Conservation (phyloP, 2,797 vertebrate species). For the Eupleurogrammus muticus region DNA sequence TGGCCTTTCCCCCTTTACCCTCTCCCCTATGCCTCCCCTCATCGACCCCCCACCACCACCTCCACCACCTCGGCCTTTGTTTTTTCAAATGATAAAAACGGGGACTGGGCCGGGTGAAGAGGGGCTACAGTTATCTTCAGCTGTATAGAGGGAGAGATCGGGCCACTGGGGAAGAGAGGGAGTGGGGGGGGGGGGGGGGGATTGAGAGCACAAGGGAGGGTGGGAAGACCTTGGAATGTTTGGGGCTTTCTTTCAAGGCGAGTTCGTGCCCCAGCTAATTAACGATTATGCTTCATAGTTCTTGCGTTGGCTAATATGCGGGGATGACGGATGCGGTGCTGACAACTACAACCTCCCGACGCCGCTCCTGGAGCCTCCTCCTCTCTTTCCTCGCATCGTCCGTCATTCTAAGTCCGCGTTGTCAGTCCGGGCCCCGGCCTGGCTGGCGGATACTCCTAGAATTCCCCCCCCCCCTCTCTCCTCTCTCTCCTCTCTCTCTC, state of each 20-base stretch:
- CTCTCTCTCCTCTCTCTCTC: too few relatives aligned
- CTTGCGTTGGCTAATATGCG: constrained; percentile 74
- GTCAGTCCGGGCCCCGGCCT: constrained; percentile 67
- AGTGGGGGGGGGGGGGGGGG: background rate
- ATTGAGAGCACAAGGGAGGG: constrained; percentile 51
- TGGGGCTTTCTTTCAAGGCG: constrained; percentile 64
- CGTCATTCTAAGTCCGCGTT: constrained; percentile 62
- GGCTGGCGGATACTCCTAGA: constrained; percentile 62
- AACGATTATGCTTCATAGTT: constrained; percentile 76
- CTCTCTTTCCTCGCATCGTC: constrained; percentile 57
- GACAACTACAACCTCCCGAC: constrained; percentile 70
- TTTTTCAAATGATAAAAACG: constrained; percentile 72
- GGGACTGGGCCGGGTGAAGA: constrained; percentile 55
- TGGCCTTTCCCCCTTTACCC: constrained; percentile 55
- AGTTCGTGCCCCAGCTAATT: constrained; percentile 81
- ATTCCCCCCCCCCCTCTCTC: constrained; percentile 68
- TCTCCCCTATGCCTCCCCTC: constrained; percentile 35
- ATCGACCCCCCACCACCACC: background rate
- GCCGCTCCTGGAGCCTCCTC: constrained; percentile 51
- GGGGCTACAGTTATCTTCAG: constrained; percentile 65
- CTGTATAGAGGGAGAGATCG: constrained; percentile 58
- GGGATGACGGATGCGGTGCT: constrained; percentile 76
- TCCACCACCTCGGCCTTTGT: constrained; percentile 59
- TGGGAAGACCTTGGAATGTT: constrained; percentile 72
- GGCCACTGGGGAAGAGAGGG: constrained; percentile 30